A percentile compares a stretch with the other conserved stretches of the same genome.
These are phyloP conservation scores for Eutrigla gurnardus DNA, from an alignment of 2,797 vertebrate genomes.

Conservation along the genomic window DNA sequence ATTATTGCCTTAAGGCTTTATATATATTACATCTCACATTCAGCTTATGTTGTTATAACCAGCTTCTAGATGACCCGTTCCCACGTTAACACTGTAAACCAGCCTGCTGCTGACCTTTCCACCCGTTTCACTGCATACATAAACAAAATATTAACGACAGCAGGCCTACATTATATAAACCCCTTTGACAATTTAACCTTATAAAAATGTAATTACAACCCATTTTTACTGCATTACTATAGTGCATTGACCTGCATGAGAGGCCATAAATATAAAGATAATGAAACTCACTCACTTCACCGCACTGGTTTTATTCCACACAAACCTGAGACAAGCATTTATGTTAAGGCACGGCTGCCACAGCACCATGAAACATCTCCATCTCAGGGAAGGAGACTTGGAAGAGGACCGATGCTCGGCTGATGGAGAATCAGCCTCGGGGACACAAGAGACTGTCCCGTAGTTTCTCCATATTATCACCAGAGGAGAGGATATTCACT, in stretches of 20 bases:
- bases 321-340: background rate
- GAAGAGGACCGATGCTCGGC: background rate
- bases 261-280: background rate
- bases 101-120: background rate
- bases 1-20: background rate
- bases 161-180: background rate
- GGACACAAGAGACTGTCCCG: background rate
- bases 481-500: constrained; percentile 15
- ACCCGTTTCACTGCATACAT: background rate
- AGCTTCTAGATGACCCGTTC: background rate
- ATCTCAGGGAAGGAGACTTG: background rate
- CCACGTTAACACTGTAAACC: background rate
- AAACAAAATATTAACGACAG: constrained; percentile 11
- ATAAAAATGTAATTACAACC: constrained; percentile 1
- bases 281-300: background rate
- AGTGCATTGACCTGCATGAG: constrained; percentile 1
- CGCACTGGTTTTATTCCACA: background rate
- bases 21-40: background rate
- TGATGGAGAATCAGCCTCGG: constrained; percentile 8
- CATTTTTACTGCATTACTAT: constrained; percentile 8
- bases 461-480: constrained; percentile 27
- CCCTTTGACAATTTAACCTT: constrained; percentile 22
- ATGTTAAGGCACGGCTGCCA: background rate
- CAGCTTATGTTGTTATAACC: background rate
- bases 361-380: background rate